A percentile compares a stretch with the other conserved stretches of the same genome.
Evolutionary conservation across 2,888 invertebrate species (phyloP).

Genomic region (Drosophila colorata): DNA sequence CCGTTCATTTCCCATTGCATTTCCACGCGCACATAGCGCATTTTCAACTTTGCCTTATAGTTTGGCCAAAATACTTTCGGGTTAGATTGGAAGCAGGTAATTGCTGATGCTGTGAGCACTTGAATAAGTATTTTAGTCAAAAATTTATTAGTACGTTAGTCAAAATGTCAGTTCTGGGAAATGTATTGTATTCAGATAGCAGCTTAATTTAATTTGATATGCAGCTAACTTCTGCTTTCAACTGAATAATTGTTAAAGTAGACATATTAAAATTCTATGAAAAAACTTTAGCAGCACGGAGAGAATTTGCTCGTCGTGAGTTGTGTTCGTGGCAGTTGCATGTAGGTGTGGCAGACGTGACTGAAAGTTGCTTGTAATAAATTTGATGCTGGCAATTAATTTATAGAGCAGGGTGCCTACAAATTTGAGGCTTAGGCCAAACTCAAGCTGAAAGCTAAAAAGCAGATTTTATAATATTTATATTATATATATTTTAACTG

Average conservation of each 20-base stretch:
- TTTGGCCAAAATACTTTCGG: too few species aligned
- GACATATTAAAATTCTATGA: not conserved
- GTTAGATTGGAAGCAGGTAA: too few species aligned
- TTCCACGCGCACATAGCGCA: too few species aligned
- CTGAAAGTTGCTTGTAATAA: conserved; percentile 57
- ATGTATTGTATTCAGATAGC: not conserved
- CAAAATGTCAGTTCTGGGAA: not conserved
- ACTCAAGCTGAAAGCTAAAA: conserved; percentile 11
- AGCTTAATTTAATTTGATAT: not conserved
- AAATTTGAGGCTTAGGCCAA: conserved; percentile 37
- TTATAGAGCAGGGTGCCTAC: conserved; percentile 48
- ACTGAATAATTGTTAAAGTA: not conserved
- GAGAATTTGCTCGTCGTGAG: not conserved
- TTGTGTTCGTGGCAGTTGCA: conserved; percentile 19
- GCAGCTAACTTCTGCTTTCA: not conserved
- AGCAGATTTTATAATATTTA: conserved; percentile 30
- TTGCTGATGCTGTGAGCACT: too few species aligned
- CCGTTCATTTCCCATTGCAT: too few species aligned
- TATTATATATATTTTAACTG: conserved; percentile 52
- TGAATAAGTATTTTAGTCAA: too few species aligned
- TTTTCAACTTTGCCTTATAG: too few species aligned
- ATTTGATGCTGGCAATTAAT: conserved; percentile 53
- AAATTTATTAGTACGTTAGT: too few species aligned
- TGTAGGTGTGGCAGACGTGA: conserved; percentile 54
- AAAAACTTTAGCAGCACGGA: not conserved